Base-by-base conservation (phyloP, 2,113 vertebrate genomes). In the Perca schrenkii region DNA sequence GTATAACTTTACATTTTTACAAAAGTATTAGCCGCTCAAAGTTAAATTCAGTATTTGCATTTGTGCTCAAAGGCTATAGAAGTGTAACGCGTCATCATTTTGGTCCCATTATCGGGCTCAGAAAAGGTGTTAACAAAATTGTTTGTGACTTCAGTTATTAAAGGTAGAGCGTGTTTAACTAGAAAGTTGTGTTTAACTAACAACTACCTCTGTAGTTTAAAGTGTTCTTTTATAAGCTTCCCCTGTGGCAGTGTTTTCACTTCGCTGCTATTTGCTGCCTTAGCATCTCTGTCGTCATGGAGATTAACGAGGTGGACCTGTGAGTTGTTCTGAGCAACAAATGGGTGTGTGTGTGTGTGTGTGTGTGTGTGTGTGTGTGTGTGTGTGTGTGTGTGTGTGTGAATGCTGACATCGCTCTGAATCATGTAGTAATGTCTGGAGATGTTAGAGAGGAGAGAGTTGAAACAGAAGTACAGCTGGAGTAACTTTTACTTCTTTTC, bases 241-340 rank as follows among this genome's bases (percentile, higher is more conserved):
- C 88, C 70, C 31, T 69, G 77, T 74, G 79, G 70, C 84, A 70
- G 73, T 74, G 86, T 88, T 80, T 86, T 86, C 77, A 54, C 13
- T 79, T 83, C 54, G 72, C 81, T 76, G 77, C 88, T 94, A 92
- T 91, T 90, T 91, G 91, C 91, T 92, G 92, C 91, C 66, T 70
- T 89, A 88, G 92, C 91, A 91, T 85, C 86, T 85, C 84, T 93
- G 93, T 94, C 68, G 83, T 90, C 91, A 91, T 89, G 85, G 88
- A 95, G 93, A 95, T 94, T 93, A 94, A 94, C 81, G 91, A 94
- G 91, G 82, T 75, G 80, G 87, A 89, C 86, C 84, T 64, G 79
- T 54, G 82, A 88, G 88, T 87, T 74, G 89, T 91, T 86, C 84
- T 86, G 73, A 82, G 89, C 77, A 79, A 87, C 84, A 86, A 89